Conservation (phyloP, 2,113 vertebrate genomes). For the Nicator chloris region DNA sequence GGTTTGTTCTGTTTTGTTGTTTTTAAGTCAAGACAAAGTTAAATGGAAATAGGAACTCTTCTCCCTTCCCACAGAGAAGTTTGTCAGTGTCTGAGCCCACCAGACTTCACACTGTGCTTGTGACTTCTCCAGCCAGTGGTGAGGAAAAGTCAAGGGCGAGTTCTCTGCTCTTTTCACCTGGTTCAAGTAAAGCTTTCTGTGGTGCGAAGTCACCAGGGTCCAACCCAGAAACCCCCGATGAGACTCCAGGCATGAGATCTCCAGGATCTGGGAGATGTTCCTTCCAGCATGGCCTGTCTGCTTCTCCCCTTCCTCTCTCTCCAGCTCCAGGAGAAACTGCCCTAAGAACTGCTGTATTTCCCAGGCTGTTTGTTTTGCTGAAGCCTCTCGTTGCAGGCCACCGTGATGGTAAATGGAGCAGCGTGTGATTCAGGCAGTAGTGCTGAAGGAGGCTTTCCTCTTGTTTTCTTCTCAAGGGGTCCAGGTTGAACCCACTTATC, state of each 20-base stretch:
- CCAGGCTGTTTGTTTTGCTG: neutral
- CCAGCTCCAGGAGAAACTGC: neutral
- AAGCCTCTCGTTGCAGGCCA: neutral
- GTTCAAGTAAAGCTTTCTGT: neutral
- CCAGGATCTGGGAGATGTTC: neutral
- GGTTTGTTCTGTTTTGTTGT: neutral
- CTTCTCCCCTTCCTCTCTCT: neutral
- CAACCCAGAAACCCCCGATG: neutral
- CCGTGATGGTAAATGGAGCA: neutral
- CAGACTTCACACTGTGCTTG: neutral
- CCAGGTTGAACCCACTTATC: neutral
- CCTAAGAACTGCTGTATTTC: neutral
- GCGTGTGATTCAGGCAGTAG: neutral
- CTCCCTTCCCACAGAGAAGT: neutral
- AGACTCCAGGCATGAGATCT: neutral
- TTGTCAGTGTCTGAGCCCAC: neutral
- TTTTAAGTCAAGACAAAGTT: neutral
- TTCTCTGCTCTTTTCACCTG: neutral
- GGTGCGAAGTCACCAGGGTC: neutral
- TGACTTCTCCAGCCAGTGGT: neutral
- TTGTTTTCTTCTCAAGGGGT: neutral
- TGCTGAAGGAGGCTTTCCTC: conserved; percentile 24
- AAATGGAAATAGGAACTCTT: neutral
- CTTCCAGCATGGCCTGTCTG: neutral
- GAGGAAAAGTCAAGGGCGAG: neutral